Percentiles rank a stretch among this genome's conserved stretches.
Evolutionary conservation across 53 echinoderm and acorn worm genomes (phyloP).

Genomic region (Henricia sp.): DNA sequence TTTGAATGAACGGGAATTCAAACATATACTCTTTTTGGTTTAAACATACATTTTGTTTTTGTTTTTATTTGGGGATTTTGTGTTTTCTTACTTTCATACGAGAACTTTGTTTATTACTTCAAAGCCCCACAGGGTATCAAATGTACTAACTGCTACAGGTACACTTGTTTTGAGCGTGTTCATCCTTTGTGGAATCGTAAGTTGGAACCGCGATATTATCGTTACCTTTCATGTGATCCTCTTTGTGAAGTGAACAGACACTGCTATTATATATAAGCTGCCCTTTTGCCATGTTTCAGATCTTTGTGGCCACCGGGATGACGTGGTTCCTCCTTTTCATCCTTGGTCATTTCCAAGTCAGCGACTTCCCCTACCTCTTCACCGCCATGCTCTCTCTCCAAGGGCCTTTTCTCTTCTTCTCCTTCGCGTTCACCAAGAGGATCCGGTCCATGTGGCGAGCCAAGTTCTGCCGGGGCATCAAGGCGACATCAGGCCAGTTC

Average conservation of each 20-base stretch:
- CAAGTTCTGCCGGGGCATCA: not conserved
- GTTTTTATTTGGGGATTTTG: too few relatives aligned
- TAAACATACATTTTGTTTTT: too few relatives aligned
- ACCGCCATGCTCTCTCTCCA: not conserved
- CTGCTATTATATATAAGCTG: not conserved
- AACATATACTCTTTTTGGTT: too few relatives aligned
- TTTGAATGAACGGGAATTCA: too few relatives aligned
- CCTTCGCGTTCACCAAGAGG: conserved; percentile 2
- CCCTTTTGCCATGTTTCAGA: not conserved
- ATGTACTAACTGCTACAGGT: too few relatives aligned
- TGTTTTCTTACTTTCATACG: too few relatives aligned
- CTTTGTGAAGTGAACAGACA: not conserved
- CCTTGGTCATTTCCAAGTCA: not conserved
- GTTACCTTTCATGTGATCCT: not conserved
- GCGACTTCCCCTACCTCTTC: conserved; percentile 10
- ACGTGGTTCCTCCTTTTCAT: conserved; percentile 19
- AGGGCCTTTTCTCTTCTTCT: conserved; percentile 26
- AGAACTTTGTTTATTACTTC: too few relatives aligned
- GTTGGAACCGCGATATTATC: too few relatives aligned
- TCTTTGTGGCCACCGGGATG: conserved; percentile 13
- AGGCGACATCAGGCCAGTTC: too few relatives aligned
- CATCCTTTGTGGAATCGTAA: too few relatives aligned
- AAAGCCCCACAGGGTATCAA: too few relatives aligned
- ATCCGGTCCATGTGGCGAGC: conserved; percentile 4
- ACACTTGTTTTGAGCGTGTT: too few relatives aligned